Evolutionary conservation across 2,888 invertebrate genomes (phyloP).

Genomic region (Aphrophora alni): DNA sequence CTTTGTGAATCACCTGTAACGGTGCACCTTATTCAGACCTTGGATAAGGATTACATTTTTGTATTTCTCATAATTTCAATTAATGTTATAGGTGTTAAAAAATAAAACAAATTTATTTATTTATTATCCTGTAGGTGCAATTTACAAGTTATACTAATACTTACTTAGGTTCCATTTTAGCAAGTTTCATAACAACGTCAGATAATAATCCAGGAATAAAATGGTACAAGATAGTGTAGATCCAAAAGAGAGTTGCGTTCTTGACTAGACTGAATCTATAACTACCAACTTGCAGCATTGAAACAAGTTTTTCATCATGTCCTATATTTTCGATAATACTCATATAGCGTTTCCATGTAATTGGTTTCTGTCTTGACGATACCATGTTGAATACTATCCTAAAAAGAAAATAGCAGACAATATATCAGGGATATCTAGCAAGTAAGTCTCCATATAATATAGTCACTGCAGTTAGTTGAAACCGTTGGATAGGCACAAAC

Average conservation of each 20-base stretch:
- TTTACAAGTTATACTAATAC: too few species aligned
- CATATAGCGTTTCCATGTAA: slow-evolving; percentile 35
- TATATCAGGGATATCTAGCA: too few species aligned
- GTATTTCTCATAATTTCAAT: too few species aligned
- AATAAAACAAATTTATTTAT: too few species aligned
- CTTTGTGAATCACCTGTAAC: too few species aligned
- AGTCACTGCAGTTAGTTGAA: too few species aligned
- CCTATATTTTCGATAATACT: background rate
- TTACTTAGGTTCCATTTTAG: slow-evolving; percentile 40
- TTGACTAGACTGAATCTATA: slow-evolving; percentile 27
- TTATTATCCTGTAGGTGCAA: too few species aligned
- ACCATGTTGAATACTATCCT: slow-evolving; percentile 41
- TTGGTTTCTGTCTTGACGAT: slow-evolving; percentile 34
- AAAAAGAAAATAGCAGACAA: background rate
- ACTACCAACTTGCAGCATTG: slow-evolving; percentile 4
- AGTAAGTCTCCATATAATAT: too few species aligned
- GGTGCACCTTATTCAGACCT: too few species aligned
- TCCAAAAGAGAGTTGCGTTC: slow-evolving; percentile 24
- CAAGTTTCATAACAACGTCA: slow-evolving; percentile 33
- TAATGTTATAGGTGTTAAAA: too few species aligned
- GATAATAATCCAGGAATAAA: slow-evolving; percentile 36
- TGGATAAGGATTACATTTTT: too few species aligned
- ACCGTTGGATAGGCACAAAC: too few species aligned
- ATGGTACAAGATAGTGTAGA: slow-evolving; percentile 29
- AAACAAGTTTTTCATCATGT: slow-evolving; percentile 6